These are phyloP conservation scores for Rhinolophus sinicus DNA, from an alignment of 2,113 vertebrate genomes.

Conservation along the genomic window DNA sequence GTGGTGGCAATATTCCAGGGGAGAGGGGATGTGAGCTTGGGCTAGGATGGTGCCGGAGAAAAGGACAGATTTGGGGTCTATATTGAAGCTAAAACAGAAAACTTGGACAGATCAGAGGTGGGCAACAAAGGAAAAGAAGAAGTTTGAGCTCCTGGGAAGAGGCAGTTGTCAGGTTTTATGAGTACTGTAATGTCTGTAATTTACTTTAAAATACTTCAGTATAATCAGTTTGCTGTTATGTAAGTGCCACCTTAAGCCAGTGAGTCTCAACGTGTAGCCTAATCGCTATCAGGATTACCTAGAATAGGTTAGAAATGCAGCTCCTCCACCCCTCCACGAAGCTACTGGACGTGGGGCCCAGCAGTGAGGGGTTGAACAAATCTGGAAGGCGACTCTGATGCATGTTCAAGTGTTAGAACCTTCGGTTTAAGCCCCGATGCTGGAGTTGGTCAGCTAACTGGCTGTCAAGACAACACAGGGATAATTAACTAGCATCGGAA, in stretches of 20 bases:
- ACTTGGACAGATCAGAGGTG: background rate
- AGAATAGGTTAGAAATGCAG: background rate
- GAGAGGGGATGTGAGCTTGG: background rate
- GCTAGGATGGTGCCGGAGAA: background rate
- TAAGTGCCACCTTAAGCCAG: background rate
- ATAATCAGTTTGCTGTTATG: background rate
- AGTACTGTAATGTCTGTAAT: background rate
- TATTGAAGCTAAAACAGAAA: background rate
- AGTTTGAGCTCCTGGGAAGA: background rate
- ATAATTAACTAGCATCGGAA: background rate
- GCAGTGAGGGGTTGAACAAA: background rate
- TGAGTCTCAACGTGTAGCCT: background rate
- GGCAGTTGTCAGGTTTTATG: background rate
- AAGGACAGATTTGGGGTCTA: background rate
- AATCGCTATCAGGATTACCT: accelerated
- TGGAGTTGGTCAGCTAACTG: background rate
- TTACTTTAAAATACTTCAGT: background rate
- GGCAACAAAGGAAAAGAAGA: background rate
- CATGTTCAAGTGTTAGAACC: background rate
- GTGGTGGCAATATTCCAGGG: background rate
- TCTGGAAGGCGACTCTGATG: background rate
- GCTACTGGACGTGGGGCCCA: background rate
- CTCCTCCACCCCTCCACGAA: background rate
- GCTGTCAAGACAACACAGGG: background rate
- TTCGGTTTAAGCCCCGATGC: background rate